phyloP scores from a whole-genome alignment of 2,797 vertebrate genomes.

The Tamandua tetradactyla region DNA sequence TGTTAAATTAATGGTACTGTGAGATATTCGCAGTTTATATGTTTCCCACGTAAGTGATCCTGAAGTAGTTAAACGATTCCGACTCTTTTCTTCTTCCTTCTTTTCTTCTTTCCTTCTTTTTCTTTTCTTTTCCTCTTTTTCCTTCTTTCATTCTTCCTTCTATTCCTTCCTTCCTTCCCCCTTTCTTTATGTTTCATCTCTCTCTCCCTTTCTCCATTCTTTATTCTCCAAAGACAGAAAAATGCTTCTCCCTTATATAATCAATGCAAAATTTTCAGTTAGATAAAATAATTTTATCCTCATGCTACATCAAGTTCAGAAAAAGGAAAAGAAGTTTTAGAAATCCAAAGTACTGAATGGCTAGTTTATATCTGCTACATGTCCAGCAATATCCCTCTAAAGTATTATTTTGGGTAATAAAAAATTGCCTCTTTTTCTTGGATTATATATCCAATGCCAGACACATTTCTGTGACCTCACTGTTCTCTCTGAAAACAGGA shows the following conservation, averaged over 20 bases:
- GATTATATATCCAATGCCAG: neutral
- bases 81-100: neutral
- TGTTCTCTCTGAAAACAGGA: constrained; percentile 22
- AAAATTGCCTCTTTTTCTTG: neutral
- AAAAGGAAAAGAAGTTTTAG: neutral
- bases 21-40: neutral
- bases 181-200: neutral
- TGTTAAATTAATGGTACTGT: neutral
- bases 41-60: neutral
- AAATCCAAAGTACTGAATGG: neutral
- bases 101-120: neutral
- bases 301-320: neutral
- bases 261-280: neutral
- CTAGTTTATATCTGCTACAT: neutral
- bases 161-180: neutral
- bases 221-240: neutral
- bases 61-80: neutral
- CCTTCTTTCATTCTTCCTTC: no score
- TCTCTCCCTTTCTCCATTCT: neutral
- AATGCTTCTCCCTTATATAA: neutral
- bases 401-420: neutral
- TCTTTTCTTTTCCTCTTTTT: neutral
- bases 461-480: neutral
- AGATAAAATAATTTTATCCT: neutral
- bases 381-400: neutral